Percentiles rank a stretch among this genome's conserved stretches.
These are phyloP conservation scores for Eudyptes chrysolophus DNA, from an alignment of 2,113 vertebrate species.

Conservation along the genomic window DNA sequence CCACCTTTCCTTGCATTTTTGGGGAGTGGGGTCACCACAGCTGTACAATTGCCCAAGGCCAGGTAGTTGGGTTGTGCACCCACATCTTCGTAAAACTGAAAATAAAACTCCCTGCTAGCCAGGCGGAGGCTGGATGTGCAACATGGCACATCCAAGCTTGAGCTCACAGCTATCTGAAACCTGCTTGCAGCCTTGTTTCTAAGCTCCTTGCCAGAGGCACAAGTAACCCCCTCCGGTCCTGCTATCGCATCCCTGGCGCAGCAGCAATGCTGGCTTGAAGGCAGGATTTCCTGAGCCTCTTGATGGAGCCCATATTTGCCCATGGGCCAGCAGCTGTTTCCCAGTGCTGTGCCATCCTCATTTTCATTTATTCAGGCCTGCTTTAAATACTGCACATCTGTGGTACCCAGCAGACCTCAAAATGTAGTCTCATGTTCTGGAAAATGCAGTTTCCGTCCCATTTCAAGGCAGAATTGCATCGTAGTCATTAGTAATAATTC, in stretches of 20 bases:
- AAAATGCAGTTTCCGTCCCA: not conserved
- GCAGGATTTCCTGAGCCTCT: not conserved
- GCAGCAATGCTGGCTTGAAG: not conserved
- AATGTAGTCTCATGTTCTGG: not conserved
- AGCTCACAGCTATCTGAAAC: not conserved
- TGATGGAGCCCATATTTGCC: not conserved
- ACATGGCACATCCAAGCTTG: not conserved
- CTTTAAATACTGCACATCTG: not conserved
- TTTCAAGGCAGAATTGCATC: not conserved
- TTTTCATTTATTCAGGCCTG: not conserved
- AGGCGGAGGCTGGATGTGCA: not conserved
- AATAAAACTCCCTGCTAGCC: not conserved
- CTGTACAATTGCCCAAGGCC: not conserved
- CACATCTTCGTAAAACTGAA: not conserved
- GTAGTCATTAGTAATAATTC: not conserved
- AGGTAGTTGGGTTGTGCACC: not conserved
- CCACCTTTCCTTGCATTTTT: not conserved
- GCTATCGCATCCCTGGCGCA: not conserved
- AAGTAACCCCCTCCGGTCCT: not conserved
- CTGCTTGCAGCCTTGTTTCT: not conserved
- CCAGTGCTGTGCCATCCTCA: accelerated
- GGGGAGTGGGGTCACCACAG: not conserved
- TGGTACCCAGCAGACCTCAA: not conserved
- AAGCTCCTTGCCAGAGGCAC: not conserved
- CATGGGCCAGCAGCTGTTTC: not conserved